These are phyloP conservation scores for Hypomecis punctinalis DNA, from an alignment of 2,888 invertebrate species.

Conservation along the genomic window DNA sequence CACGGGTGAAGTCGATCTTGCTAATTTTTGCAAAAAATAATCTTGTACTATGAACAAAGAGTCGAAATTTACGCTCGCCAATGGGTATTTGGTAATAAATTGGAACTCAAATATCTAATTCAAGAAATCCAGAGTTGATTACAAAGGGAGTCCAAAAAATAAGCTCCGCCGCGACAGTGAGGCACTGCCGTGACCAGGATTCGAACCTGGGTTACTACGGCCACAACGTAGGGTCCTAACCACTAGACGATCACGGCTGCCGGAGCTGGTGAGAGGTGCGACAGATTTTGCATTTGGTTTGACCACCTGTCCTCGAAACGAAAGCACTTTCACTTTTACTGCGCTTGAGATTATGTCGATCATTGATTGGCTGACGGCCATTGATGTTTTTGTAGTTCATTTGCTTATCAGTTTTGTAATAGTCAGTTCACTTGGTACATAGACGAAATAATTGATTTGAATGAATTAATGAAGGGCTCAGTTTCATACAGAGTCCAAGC, in stretches of 20 bases:
- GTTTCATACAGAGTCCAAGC: too few species aligned
- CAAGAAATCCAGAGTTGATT: too few species aligned
- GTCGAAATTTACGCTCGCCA: too few species aligned
- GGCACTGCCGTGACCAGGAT: conserved; percentile 72
- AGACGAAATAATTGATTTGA: too few species aligned
- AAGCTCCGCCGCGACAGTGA: conserved; percentile 63
- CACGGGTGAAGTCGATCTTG: too few species aligned
- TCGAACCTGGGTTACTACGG: conserved; percentile 91
- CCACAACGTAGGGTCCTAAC: conserved; percentile 90
- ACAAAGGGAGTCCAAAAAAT: too few species aligned
- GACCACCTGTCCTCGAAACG: conserved; percentile 1
- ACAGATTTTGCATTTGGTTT: not conserved
- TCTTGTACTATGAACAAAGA: too few species aligned
- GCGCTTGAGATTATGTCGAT: conserved; percentile 37
- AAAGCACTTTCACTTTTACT: conserved; percentile 22
- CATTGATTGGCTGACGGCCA: not conserved
- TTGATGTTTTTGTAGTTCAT: not conserved
- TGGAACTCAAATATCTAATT: too few species aligned
- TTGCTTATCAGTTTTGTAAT: not conserved
- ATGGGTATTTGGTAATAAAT: too few species aligned
- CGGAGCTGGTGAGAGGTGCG: conserved; percentile 53
- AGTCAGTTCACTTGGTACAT: not conserved
- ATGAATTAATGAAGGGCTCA: too few species aligned
- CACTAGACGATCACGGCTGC: conserved; percentile 89
- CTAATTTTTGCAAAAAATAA: too few species aligned